Evolutionary conservation across 2,113 vertebrate species (phyloP).

Genomic region (Butastur rufipennis): DNA sequence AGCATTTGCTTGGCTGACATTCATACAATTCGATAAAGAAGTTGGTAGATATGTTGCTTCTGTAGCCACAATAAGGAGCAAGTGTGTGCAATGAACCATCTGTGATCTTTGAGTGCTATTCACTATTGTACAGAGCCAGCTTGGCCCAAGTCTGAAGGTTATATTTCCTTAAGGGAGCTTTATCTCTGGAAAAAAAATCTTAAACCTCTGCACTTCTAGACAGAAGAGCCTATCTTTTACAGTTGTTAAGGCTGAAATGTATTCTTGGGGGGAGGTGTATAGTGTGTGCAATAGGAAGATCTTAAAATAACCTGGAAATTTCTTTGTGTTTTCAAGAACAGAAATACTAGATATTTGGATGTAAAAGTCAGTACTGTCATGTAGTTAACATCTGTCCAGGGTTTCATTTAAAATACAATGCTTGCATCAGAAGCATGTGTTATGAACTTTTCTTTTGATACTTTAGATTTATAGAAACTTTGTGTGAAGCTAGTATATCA

Average conservation of each 20-base stretch:
- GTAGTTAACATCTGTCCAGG: background rate
- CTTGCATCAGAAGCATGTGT: background rate
- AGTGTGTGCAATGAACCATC: conserved; percentile 1
- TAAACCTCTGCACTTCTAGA: background rate
- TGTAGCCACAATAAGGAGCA: background rate
- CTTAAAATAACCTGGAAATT: background rate
- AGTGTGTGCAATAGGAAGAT: background rate
- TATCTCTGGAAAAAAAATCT: background rate
- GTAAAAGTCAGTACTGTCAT: background rate
- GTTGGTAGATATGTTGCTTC: background rate
- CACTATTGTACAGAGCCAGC: background rate
- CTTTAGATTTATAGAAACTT: background rate
- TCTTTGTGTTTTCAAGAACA: background rate
- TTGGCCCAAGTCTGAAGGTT: conserved; percentile 9
- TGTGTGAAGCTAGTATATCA: background rate
- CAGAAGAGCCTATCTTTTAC: background rate
- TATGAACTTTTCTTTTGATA: background rate
- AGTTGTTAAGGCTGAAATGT: background rate
- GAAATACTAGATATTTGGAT: background rate
- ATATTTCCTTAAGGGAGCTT: background rate
- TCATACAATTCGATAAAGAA: background rate
- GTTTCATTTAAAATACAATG: background rate
- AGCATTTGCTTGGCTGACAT: background rate
- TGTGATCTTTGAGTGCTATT: background rate
- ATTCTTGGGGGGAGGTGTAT: background rate